Percentiles rank a stretch among this genome's conserved stretches.
These are phyloP conservation scores for Sminthurinus aureus DNA, from an alignment of 2,888 invertebrate genomes.

Conservation along the genomic window DNA sequence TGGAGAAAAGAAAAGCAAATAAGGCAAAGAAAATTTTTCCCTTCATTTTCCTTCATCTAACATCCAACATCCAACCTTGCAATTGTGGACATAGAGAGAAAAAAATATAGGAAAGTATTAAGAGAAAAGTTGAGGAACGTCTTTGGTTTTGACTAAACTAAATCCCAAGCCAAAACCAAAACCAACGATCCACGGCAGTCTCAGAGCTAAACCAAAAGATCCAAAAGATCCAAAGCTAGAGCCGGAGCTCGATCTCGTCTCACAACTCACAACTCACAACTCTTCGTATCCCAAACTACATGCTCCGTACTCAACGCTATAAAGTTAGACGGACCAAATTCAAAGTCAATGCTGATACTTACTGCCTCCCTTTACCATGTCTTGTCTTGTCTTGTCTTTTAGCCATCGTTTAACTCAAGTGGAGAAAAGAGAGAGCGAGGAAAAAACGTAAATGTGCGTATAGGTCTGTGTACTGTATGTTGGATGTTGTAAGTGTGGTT, in stretches of 20 bases:
- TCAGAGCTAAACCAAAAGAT: too few species aligned
- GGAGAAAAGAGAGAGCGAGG: slow-evolving; percentile 43
- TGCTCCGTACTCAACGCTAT: neutral
- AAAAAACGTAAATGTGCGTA: slow-evolving; percentile 23
- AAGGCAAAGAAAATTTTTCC: slow-evolving; percentile 29
- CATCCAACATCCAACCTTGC: slow-evolving; percentile 32
- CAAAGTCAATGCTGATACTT: too few species aligned
- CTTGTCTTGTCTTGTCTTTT: too few species aligned
- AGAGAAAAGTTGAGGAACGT: slow-evolving; percentile 53
- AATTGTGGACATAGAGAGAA: slow-evolving; percentile 44
- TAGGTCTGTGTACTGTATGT: slow-evolving; percentile 2
- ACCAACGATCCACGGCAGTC: too few species aligned
- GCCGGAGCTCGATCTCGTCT: too few species aligned
- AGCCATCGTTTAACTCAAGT: slow-evolving; percentile 8
- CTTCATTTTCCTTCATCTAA: slow-evolving; percentile 40
- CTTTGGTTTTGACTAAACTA: slow-evolving; percentile 46
- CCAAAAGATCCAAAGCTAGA: too few species aligned
- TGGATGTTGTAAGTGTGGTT: too few species aligned
- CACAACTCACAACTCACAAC: too few species aligned
- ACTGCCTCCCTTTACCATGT: too few species aligned
- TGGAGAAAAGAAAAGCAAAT: slow-evolving; percentile 32
- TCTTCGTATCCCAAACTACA: neutral
- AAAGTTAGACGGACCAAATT: too few species aligned
- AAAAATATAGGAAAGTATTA: slow-evolving; percentile 51
- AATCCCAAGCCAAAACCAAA: slow-evolving; percentile 19